These are phyloP conservation scores for Chlamydotis undulata DNA, from an alignment of 2,113 vertebrate genomes.

Conservation along the genomic window DNA sequence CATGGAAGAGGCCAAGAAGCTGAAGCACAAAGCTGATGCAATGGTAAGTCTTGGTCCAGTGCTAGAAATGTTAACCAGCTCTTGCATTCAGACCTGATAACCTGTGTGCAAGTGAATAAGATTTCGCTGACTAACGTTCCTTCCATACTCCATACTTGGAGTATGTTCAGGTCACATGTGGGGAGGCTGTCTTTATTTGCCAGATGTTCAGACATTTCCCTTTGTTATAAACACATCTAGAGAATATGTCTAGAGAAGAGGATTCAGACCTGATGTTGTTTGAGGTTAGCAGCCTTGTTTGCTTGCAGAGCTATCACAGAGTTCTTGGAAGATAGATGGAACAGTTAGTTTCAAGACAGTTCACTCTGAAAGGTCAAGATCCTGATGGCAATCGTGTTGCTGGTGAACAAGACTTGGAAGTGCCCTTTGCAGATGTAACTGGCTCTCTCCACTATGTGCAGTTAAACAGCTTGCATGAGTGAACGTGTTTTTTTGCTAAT, in stretches of 20 bases:
- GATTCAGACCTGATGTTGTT: background rate
- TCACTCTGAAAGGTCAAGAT: background rate
- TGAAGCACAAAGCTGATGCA: constrained; percentile 95
- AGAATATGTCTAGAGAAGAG: background rate
- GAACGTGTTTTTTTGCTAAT: background rate
- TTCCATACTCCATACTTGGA: background rate
- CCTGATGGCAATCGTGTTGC: background rate
- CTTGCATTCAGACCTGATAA: background rate
- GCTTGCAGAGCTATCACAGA: background rate
- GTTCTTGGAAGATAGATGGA: background rate
- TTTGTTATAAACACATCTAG: background rate
- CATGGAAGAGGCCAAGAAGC: constrained; percentile 90
- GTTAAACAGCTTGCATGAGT: background rate
- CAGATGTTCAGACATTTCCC: background rate
- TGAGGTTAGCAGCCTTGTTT: background rate
- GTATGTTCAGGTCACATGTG: background rate
- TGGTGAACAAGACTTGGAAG: background rate
- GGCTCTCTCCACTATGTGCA: background rate
- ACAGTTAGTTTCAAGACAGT: background rate
- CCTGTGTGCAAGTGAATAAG: background rate
- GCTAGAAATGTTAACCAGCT: background rate
- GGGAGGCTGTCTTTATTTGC: background rate
- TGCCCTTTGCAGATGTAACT: background rate
- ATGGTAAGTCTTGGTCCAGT: constrained; percentile 76
- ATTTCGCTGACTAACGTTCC: background rate